Evolutionary conservation across 2,113 vertebrate species (phyloP), one percentile per base, ranked within the genome.

Genomic region (Gorsachius goisagi): DNA sequence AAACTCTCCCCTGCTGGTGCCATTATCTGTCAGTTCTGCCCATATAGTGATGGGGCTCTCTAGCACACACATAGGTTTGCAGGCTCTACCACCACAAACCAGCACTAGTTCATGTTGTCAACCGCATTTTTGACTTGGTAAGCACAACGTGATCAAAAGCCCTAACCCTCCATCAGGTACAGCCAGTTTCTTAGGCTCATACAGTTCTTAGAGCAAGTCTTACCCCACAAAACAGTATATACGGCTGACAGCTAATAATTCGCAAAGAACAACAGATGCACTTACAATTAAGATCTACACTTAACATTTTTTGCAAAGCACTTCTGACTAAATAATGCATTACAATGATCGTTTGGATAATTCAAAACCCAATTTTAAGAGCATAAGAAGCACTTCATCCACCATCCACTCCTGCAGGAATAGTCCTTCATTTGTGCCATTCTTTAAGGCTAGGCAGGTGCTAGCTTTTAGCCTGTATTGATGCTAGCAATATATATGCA

Each of bases 291-390:
- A 94, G 77, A 96, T 77, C 39, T 41, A 28, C 50, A 95, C 90
- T 84, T 86, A 50, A 80, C 39, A 32, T 76, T 59, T 89, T 92
- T 89, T 66, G 23, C 59, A 85, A 94, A 94, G 66, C 79, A 85
- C 88, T 93, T 73, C 88, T 97, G 94, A 93, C 90, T 94, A 90
- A 94, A 95, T 96, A 97, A 97, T 93, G 74, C 79, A 90, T 95
- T 94, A 22, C 85, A 95, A 97, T 73, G 68, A 97, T 96, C 56
- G 81, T 75, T 75, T 77, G 41, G 87, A 91, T 96, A 80, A 79
- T 89, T 96, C 83, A 92, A 97, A 97, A 89, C 79, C 59, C 23
- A n/a, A 53, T 90, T 94, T 93, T 85, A 92, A 88, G 74, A 88
- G 93, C 60, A 72, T 69, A 95, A 78, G 84, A 94, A 88, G 66